Base-by-base conservation (phyloP, 2,113 vertebrate genomes). In the Anseranas semipalmata region DNA sequence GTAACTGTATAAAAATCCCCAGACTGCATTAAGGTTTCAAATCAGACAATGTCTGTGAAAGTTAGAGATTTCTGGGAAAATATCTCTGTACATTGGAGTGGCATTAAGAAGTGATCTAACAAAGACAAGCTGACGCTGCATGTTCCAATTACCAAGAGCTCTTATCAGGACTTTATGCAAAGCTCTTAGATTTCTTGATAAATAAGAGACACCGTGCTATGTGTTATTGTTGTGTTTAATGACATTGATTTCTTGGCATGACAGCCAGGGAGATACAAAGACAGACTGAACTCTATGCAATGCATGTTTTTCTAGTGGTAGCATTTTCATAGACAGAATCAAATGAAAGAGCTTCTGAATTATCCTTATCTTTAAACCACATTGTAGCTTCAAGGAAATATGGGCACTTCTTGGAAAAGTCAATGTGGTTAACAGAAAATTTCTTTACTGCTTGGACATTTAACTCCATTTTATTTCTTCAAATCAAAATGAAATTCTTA, bases 101-200 rank as follows among this genome's bases (percentile, higher is more conserved):
- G 82, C 53, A 83, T 86, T 94, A 95, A 90, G 90, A 67, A 95
- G 35, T 15, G 46, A 87, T 95, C 87, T 93, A 85, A 93, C 58
- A 96, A 89, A 87, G 63, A 96, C 89, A 77, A 89, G 73, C 91
- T 94, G 89, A 95, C 91, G 67, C 82, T 89, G 80, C 73, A 48
- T 94, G 79, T 96, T 96, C 94, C 85, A 95, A 72, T 97, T 95
- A 97, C 59, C 35, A 60, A 67, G n/a, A 86, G 68, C 83, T 79
- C 83, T 95, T 96, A 96, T 72, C 80, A 66, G 53, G 65, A 79
- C 16, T 77, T 92, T 75, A 83, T 92, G 85, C 39, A 70, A 85
- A 77, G 82, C 76, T 88, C 59, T 71, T 73, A 93, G 91, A 93
- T 95, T 93, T 91, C 80, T 50, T 89, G 92, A 96, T 95, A 97